Conservation (phyloP, 2,113 vertebrate species). For the Saccopteryx leptura region DNA sequence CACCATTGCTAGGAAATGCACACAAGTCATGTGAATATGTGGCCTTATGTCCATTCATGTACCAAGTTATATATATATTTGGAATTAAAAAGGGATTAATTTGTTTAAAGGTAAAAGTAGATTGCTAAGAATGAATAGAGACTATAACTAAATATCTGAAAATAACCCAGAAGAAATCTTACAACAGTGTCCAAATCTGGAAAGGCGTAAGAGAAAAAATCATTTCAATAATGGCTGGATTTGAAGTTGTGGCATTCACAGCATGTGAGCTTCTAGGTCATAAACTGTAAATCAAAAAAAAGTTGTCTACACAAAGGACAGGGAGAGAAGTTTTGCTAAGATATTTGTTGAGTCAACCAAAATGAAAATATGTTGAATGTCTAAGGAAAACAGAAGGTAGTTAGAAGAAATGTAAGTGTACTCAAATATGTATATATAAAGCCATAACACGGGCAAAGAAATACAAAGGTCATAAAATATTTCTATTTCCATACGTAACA, state of each 20-base stretch:
- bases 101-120: not conserved
- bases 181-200: not conserved
- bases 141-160: not conserved
- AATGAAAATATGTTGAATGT: not conserved
- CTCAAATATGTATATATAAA: not conserved
- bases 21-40: not conserved
- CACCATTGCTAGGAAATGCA: not conserved
- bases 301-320: accelerated
- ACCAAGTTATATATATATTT: too few relatives aligned
- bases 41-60: not conserved
- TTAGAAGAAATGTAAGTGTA: not conserved
- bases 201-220: not conserved
- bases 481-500: not conserved
- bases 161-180: not conserved
- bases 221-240: accelerated
- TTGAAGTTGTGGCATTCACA: not conserved
- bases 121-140: not conserved
- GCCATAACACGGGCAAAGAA: not conserved
- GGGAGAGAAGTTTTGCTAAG: not conserved
- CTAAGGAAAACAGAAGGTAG: not conserved
- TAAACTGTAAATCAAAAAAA: not conserved
- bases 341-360: not conserved
- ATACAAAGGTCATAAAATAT: not conserved
- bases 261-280: not conserved
- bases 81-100: not conserved